phyloP scores from a whole-genome alignment of 92 coral and sea anemone genomes.

The Ricordea florida region DNA sequence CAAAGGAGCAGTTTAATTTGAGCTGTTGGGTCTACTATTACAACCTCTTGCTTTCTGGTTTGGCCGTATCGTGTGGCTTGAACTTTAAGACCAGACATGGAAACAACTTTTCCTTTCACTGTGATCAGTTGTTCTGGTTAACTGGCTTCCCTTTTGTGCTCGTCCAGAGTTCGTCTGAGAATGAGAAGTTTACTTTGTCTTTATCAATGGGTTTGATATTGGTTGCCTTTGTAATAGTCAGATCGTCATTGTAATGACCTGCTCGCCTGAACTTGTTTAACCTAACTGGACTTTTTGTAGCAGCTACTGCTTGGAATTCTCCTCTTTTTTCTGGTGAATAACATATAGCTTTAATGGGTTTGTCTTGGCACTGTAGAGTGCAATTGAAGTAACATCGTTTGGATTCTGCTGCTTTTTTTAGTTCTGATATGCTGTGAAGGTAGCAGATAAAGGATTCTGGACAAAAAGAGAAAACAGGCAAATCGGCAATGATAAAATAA shows the following conservation, averaged over 20 bases:
- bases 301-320: conserved; percentile 25
- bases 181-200: conserved; percentile 1
- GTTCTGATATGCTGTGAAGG: no score
- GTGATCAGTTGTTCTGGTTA: neutral
- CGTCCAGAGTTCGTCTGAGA: conserved; percentile 2
- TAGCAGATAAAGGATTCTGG: no score
- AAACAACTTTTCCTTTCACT: no score
- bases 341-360: conserved; percentile 26
- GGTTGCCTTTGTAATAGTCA: conserved; percentile 9
- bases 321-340: conserved; percentile 24
- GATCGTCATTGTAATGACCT: neutral
- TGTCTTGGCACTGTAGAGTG: conserved; percentile 13
- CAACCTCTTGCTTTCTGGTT: neutral
- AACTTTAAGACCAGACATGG: neutral
- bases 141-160: neutral
- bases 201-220: neutral
- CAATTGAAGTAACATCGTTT: conserved; percentile 12
- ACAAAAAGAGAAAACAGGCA: no score
- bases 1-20: no score
- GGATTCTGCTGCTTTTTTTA: neutral
- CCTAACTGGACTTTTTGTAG: conserved; percentile 34
- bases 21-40: neutral
- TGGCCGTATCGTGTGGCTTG: neutral
- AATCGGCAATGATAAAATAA: no score
- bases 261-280: conserved; percentile 8